A percentile compares a stretch with the other conserved stretches of the same genome.
Evolutionary conservation across 1,140 invertebrate species (phyloP).

Genomic region (Holotrichia oblita): DNA sequence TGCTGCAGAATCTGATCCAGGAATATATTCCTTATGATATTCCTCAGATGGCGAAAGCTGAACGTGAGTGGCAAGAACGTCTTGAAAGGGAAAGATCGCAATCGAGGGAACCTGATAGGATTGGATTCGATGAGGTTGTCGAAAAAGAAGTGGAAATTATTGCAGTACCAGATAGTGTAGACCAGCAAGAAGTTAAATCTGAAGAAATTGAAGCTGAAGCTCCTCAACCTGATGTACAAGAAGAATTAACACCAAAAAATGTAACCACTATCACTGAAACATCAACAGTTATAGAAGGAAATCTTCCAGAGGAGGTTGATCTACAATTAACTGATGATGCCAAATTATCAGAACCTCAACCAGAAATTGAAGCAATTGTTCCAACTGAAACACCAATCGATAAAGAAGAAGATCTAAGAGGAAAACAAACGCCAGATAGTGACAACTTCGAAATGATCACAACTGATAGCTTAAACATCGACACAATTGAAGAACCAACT

Average conservation of each 20-base stretch:
- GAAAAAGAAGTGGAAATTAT: neutral
- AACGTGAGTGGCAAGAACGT: slow-evolving; percentile 23
- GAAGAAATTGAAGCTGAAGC: too few species aligned
- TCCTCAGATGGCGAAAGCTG: neutral
- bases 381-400: too few species aligned
- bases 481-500: neutral
- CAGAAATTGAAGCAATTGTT: neutral
- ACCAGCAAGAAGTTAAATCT: neutral
- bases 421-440: neutral
- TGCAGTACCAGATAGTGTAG: neutral
- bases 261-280: neutral
- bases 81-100: slow-evolving; percentile 1
- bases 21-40: slow-evolving; percentile 35
- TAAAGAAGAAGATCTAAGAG: too few species aligned
- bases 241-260: too few species aligned
- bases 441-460: slow-evolving; percentile 6
- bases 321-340: too few species aligned
- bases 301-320: neutral
- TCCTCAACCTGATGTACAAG: too few species aligned
- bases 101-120: neutral
- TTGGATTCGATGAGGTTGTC: neutral
- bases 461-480: neutral
- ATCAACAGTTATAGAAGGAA: neutral
- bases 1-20: neutral
- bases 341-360: too few species aligned